phyloP scores from a whole-genome alignment of 2,888 invertebrate genomes.

The Syritta pipiens region DNA sequence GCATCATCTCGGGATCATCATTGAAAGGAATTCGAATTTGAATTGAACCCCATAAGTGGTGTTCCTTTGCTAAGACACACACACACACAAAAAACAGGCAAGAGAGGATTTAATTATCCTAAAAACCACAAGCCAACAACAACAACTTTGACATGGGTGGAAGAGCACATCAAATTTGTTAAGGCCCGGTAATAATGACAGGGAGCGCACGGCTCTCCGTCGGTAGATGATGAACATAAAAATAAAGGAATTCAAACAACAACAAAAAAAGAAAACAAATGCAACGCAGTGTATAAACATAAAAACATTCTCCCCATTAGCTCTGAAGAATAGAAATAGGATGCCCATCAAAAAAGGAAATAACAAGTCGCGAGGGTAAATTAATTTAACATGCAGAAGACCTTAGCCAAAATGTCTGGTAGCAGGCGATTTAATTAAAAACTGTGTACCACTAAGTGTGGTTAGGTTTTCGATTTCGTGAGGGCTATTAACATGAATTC shows the following conservation, averaged over 20 bases:
- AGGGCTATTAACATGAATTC: no score
- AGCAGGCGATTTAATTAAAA: neutral
- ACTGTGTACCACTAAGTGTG: neutral
- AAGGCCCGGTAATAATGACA: conserved; percentile 8
- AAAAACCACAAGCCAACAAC: conserved; percentile 21
- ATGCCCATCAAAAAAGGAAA: neutral
- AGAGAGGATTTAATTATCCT: conserved; percentile 47
- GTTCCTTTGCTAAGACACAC: no score
- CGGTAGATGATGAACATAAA: neutral
- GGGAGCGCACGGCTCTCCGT: conserved; percentile 8
- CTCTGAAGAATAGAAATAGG: neutral
- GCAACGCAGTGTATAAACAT: neutral
- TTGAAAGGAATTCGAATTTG: conserved; percentile 53
- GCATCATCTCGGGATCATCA: conserved; percentile 46
- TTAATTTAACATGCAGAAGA: neutral
- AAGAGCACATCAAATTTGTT: conserved; percentile 20
- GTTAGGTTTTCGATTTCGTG: neutral
- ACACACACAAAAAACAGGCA: no score
- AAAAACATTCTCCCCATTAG: neutral
- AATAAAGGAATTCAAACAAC: neutral
- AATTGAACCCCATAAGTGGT: conserved; percentile 47
- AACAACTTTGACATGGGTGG: conserved; percentile 28
- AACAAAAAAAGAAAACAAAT: neutral
- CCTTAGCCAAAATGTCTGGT: neutral
- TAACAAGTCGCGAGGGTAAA: neutral